Evolutionary conservation across 2,113 vertebrate genomes (phyloP).

Genomic region (Amphiprion ocellaris): DNA sequence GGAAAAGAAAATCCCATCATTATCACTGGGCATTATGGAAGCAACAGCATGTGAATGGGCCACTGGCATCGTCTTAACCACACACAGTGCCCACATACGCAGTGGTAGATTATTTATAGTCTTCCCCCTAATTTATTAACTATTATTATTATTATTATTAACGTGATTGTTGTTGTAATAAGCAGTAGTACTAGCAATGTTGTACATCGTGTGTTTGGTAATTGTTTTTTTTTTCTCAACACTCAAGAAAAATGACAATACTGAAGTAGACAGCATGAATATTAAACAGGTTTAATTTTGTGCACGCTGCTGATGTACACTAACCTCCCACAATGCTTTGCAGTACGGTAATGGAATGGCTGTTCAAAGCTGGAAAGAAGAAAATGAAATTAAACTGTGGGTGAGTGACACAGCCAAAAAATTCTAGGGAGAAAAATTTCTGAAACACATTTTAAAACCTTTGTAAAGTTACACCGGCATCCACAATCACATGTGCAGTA

Average conservation of each 20-base stretch:
- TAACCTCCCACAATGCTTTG: conserved; percentile 1
- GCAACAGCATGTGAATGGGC: conserved; percentile 10
- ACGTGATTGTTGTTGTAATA: neutral
- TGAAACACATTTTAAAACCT: no score
- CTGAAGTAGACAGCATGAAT: neutral
- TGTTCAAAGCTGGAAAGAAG: no score
- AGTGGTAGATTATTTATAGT: neutral
- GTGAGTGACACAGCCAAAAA: no score
- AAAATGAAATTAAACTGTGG: no score
- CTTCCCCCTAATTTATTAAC: neutral
- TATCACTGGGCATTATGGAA: conserved; percentile 54
- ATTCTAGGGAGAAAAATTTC: no score
- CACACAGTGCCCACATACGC: neutral
- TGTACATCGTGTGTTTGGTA: no score
- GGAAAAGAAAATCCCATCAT: conserved; percentile 64
- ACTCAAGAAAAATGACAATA: neutral
- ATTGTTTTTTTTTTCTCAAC: no score
- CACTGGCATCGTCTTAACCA: neutral
- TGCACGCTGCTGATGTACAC: no score
- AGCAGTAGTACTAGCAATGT: neutral
- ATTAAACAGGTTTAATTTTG: no score
- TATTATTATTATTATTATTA: neutral
- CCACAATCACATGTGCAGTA: no score
- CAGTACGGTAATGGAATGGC: neutral
- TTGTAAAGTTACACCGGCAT: no score